Base-by-base conservation (phyloP, 2,113 vertebrate species). In the Edolisoma coerulescens region DNA sequence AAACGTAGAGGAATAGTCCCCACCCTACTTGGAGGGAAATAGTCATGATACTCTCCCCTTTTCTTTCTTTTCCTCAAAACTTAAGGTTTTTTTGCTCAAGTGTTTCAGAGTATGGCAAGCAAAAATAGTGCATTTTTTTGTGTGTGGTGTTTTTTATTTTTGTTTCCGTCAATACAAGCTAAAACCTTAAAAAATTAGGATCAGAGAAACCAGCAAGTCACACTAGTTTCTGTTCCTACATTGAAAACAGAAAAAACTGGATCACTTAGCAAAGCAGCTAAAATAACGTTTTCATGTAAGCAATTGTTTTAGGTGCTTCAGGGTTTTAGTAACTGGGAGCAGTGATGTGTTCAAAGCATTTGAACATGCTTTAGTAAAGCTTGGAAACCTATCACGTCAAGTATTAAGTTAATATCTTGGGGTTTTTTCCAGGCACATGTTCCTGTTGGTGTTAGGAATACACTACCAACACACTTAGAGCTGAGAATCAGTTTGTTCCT, bases 41-140 rank as follows among this genome's bases (percentile, higher is more conserved):
- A 10, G 27, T 42, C 1, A 4, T 8, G 1, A 27, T 65, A 20
- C 2, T 19, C 11, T 15, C 2, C 7, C 2, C 3, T 42, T 74
- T 74, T 18, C 2, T 53, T 69, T 70, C 13, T 3, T 53, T 74
- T 61, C 3, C 6, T 83, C 16, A 37, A 42, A 91, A 44, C 9
- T 3, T 39, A 16, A 6, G 17, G 5, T 17, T 1, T 5, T 33
- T 90, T 68, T 65, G 0, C 13, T 49, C 3, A 42, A 14, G 13
- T 42, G 17, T 75, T 90, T 54, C 2, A 47, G 42, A 44, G 3
- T 24, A 12, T 30, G 10, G 7, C 11, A 33, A 65, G 63, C 35
- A 61, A 69, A 88, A 80, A 13, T 5, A 15, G 12, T 35, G 24
- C 18, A 11, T 16, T 10, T 30, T 30, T 39, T 9, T 10, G 13